A percentile compares a stretch with the other conserved stretches of the same genome.
Evolutionary conservation across 1,140 invertebrate genomes (phyloP).

Genomic region (Chironomus striatipennis): DNA sequence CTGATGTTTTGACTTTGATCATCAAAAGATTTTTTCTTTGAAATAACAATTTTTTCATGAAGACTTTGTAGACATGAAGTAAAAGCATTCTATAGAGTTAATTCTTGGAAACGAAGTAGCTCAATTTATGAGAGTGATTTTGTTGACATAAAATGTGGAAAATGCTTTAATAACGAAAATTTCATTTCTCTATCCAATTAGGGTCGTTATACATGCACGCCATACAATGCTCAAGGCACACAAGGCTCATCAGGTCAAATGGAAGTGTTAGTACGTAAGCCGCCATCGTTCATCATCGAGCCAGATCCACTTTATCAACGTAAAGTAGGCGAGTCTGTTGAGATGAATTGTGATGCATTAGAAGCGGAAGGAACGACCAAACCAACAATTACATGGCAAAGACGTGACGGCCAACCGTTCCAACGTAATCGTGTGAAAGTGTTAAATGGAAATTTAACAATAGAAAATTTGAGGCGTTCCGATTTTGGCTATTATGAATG

Average conservation of each 20-base stretch:
- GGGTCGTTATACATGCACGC: constrained; percentile 86
- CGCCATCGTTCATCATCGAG: constrained; percentile 73
- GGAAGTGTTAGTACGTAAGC: constrained; percentile 92
- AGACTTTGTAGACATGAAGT: background rate
- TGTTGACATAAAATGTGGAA: background rate
- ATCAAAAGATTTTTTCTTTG: background rate
- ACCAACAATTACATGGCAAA: constrained; percentile 82
- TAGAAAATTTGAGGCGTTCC: constrained; percentile 72
- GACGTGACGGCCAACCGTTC: constrained; percentile 69
- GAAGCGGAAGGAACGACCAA: constrained; percentile 86
- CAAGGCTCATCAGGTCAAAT: constrained; percentile 86
- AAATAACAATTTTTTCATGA: background rate
- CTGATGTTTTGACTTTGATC: no score
- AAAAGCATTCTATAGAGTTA: no score
- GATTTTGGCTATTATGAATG: constrained; percentile 96
- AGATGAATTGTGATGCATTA: constrained; percentile 86
- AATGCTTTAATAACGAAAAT: background rate
- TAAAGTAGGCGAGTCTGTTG: constrained; percentile 80
- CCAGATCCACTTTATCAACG: constrained; percentile 79
- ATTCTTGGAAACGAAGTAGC: no score
- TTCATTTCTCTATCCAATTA: background rate
- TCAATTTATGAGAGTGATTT: no score
- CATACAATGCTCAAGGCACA: constrained; percentile 88
- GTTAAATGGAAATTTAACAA: constrained; percentile 81
- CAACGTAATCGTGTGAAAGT: constrained; percentile 69